These are phyloP conservation scores for Hydrocynus forskahlii DNA, from an alignment of 2,797 vertebrate genomes.

Conservation along the genomic window DNA sequence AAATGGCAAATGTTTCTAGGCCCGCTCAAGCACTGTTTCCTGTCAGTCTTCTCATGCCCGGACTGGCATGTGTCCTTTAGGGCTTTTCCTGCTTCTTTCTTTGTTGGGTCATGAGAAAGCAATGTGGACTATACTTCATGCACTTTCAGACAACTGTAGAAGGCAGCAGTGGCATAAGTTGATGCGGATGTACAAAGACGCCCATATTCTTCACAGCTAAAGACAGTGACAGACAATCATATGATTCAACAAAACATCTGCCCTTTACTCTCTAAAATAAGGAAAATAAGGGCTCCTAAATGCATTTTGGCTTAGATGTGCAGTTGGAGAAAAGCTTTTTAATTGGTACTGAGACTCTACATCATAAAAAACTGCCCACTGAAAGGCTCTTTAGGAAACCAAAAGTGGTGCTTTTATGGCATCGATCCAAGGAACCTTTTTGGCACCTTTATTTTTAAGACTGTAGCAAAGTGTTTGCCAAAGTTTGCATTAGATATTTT, in stretches of 20 bases:
- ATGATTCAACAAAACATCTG: not conserved
- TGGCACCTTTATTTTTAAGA: too few relatives aligned
- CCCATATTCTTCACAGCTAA: not conserved
- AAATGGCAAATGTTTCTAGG: conserved; percentile 27
- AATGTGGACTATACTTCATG: not conserved
- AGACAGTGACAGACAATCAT: not conserved
- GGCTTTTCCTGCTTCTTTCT: not conserved
- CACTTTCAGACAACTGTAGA: not conserved
- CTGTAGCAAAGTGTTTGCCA: too few relatives aligned
- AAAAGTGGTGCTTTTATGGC: too few relatives aligned
- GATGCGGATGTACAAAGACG: not conserved
- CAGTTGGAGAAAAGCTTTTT: too few relatives aligned
- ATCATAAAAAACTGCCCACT: too few relatives aligned
- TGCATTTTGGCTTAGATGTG: too few relatives aligned
- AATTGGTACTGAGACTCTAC: too few relatives aligned
- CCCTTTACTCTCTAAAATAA: not conserved
- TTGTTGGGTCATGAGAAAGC: not conserved
- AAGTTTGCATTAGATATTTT: too few relatives aligned
- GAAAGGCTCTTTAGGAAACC: too few relatives aligned
- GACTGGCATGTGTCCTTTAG: not conserved
- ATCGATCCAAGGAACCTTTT: too few relatives aligned
- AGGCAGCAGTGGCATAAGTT: not conserved
- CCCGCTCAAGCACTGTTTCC: not conserved
- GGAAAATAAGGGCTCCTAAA: too few relatives aligned
- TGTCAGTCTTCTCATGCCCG: conserved; percentile 11